These are phyloP conservation scores for Clarias pachynema DNA, from an alignment of 2,797 vertebrate species.

Conservation along the genomic window DNA sequence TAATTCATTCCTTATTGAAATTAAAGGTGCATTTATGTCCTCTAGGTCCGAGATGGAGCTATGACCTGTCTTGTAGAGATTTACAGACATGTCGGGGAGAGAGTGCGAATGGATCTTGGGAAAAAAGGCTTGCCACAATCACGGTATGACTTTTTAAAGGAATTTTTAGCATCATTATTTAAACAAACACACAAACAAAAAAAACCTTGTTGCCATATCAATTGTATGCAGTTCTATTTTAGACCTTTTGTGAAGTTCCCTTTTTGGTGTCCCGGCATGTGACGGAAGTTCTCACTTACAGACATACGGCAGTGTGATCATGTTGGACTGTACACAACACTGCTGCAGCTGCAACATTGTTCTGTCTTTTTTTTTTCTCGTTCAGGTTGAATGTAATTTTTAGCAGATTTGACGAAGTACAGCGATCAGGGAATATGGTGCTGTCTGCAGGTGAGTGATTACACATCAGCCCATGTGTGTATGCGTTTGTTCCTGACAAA, in stretches of 20 bases:
- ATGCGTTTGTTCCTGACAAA: neutral
- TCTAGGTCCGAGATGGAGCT: slow-evolving; percentile 91
- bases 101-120: slow-evolving; percentile 92
- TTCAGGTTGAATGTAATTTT: slow-evolving; percentile 95
- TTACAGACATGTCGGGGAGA: slow-evolving; percentile 95
- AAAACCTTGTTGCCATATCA: neutral
- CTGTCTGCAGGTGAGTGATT: slow-evolving; percentile 84
- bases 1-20: neutral
- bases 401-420: slow-evolving; percentile 94
- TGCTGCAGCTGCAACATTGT: neutral
- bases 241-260: slow-evolving; percentile 13
- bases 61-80: slow-evolving; percentile 96
- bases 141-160: slow-evolving; percentile 76
- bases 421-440: slow-evolving; percentile 94
- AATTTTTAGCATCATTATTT: neutral
- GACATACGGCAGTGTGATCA: neutral
- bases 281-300: slow-evolving; percentile 24
- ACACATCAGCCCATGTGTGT: neutral
- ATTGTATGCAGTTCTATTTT: neutral
- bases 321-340: too few species aligned
- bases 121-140: slow-evolving; percentile 97
- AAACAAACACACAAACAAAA: too few species aligned
- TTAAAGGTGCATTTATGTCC: neutral
- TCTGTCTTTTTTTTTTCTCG: neutral
- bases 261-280: slow-evolving; percentile 22